These are phyloP conservation scores for Pimpla rufipes DNA, from an alignment of 2,888 invertebrate species.

Conservation along the genomic window DNA sequence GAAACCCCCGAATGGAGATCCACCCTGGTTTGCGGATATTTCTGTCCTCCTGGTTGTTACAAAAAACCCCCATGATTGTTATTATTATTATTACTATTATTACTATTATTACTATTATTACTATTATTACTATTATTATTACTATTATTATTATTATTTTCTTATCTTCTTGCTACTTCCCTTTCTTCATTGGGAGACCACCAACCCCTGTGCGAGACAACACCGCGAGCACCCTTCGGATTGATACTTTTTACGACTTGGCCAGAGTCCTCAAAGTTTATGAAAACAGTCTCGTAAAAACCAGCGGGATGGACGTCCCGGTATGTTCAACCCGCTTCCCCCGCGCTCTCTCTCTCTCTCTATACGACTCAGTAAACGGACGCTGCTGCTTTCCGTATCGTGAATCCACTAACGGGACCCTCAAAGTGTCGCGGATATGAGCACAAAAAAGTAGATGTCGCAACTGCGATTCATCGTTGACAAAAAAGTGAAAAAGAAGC, in stretches of 20 bases:
- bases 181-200: not conserved
- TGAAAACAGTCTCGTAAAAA: conserved; percentile 64
- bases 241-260: conserved; percentile 72
- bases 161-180: conserved; percentile 6
- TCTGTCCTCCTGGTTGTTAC: conserved; percentile 8
- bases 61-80: conserved; percentile 37
- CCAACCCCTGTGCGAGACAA: not conserved
- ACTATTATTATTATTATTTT: not conserved
- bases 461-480: not conserved
- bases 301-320: conserved; percentile 21
- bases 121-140: not conserved
- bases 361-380: not conserved
- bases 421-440: not conserved
- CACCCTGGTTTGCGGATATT: conserved; percentile 17
- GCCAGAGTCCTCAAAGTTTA: conserved; percentile 70
- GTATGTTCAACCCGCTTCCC: conserved; percentile 1
- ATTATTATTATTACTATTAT: conserved; percentile 13
- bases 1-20: conserved; percentile 61
- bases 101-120: not conserved
- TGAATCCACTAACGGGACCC: not conserved
- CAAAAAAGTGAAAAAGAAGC: not conserved
- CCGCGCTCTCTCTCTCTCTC: not conserved
- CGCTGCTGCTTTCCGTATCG: not conserved
- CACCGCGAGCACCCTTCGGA: not conserved
- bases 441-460: not conserved